phyloP scores from a whole-genome alignment of 2,113 vertebrate species.

The Oreotrochilus melanogaster region DNA sequence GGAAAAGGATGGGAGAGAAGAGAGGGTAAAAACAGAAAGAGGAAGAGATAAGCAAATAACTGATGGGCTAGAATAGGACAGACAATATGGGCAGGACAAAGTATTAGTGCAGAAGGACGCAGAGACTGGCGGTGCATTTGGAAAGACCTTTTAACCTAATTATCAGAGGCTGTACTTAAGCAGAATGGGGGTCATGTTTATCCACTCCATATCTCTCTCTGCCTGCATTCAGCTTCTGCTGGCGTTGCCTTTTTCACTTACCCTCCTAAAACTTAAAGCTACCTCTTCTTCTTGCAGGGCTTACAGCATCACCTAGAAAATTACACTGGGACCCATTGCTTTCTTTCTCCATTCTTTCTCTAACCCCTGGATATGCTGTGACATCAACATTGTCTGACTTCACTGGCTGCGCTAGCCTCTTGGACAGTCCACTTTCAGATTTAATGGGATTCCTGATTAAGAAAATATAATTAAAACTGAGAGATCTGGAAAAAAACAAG shows the following conservation, averaged over 20 bases:
- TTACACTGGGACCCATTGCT: not conserved
- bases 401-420: not conserved
- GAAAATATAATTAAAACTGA: not conserved
- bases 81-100: not conserved
- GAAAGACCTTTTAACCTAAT: not conserved
- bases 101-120: not conserved
- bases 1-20: not conserved
- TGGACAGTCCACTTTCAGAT: not conserved
- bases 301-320: not conserved
- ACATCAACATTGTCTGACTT: not conserved
- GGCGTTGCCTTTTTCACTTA: not conserved
- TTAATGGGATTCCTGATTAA: not conserved
- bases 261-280: not conserved
- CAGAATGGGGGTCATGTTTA: not conserved
- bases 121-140: not conserved
- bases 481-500: not conserved
- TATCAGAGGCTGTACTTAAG: not conserved
- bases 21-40: not conserved
- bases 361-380: not conserved
- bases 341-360: not conserved
- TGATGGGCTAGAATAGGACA: accelerated
- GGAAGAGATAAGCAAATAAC: not conserved
- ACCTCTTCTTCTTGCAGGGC: not conserved
- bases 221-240: not conserved
- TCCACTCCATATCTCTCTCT: not conserved